These are phyloP conservation scores for Glandiceps talaboti DNA, from an alignment of 53 echinoderm and acorn worm species.

Conservation along the genomic window DNA sequence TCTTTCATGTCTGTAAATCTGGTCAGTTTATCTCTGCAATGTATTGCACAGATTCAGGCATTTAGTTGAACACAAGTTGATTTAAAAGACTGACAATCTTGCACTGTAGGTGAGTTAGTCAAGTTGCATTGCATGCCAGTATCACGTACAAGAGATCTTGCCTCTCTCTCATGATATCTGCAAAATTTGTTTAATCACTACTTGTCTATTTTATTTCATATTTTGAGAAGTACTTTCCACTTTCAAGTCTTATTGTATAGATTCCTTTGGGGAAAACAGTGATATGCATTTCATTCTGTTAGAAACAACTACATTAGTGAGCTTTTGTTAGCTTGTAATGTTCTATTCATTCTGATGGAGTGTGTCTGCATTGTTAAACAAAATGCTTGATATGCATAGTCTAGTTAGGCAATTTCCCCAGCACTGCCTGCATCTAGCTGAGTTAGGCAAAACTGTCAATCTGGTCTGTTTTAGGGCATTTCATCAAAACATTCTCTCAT, in stretches of 20 bases:
- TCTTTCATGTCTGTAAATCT: no score
- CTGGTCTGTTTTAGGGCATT: no score
- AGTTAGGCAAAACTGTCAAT: not conserved
- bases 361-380: not conserved
- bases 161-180: not conserved
- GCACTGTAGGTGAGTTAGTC: not conserved
- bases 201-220: not conserved
- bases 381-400: no score
- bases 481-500: no score
- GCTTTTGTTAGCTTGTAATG: not conserved
- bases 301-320: not conserved
- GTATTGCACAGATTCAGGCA: no score
- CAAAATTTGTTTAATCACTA: not conserved
- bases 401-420: no score
- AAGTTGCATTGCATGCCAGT: not conserved
- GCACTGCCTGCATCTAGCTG: no score
- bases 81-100: no score
- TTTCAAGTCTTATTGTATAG: not conserved
- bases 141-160: not conserved
- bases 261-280: not conserved
- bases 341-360: not conserved
- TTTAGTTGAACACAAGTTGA: no score
- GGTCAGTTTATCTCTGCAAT: no score
- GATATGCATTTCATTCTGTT: not conserved
- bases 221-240: not conserved